These are phyloP conservation scores for Solenopsis fugax DNA, from an alignment of 1,140 invertebrate genomes.

Conservation along the genomic window DNA sequence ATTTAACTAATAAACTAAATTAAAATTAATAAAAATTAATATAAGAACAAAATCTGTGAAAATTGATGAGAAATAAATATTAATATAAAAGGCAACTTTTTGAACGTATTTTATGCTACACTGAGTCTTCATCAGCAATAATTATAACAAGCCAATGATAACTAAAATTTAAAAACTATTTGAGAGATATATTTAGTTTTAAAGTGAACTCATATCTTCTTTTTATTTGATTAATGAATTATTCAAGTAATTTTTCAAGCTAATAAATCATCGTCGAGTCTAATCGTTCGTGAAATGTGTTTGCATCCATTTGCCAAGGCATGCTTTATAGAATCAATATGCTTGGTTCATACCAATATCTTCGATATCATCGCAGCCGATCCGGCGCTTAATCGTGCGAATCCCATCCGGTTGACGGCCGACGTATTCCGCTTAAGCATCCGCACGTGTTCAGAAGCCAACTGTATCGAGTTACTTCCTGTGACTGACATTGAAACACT, in stretches of 20 bases:
- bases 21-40: no score
- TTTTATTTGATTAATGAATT: neutral
- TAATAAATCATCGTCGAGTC: neutral
- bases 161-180: no score
- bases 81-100: no score
- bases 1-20: no score
- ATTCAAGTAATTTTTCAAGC: neutral
- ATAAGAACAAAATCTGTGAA: no score
- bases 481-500: slow-evolving; percentile 69
- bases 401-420: slow-evolving; percentile 14
- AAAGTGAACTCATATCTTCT: neutral
- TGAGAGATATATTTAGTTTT: no score
- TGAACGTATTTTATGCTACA: no score
- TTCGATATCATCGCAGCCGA: neutral
- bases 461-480: slow-evolving; percentile 78
- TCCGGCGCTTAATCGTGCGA: slow-evolving; percentile 14
- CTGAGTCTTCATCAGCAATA: no score
- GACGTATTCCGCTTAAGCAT: slow-evolving; percentile 61
- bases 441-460: slow-evolving; percentile 80
- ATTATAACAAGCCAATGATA: no score
- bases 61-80: no score
- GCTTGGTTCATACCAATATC: slow-evolving; percentile 28
- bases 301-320: neutral
- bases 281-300: slow-evolving; percentile 11
- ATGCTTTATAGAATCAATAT: neutral